These are phyloP conservation scores for Synergus japonicus DNA, from an alignment of 2,888 invertebrate genomes.

Conservation along the genomic window DNA sequence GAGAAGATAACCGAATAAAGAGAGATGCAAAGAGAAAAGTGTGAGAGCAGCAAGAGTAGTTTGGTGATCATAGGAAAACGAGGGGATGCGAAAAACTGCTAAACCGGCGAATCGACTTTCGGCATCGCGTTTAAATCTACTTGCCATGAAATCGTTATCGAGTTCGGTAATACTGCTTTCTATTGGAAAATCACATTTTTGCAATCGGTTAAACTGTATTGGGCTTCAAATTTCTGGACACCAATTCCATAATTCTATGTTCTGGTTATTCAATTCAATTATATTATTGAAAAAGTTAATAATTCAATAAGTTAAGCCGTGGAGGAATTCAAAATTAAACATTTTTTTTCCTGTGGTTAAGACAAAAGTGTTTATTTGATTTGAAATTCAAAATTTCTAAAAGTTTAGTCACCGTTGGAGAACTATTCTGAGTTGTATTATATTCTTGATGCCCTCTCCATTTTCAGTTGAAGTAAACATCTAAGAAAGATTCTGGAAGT, in stretches of 20 bases:
- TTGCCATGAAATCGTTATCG: conserved; percentile 55
- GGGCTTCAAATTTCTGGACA: not conserved
- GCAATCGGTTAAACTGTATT: not conserved
- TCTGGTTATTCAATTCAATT: too few relatives aligned
- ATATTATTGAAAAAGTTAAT: too few relatives aligned
- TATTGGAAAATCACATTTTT: not conserved
- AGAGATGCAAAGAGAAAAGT: not conserved
- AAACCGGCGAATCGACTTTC: conserved; percentile 44
- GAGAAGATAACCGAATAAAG: not conserved
- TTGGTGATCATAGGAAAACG: conserved; percentile 24
- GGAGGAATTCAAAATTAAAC: too few relatives aligned
- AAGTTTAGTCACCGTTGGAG: too few relatives aligned
- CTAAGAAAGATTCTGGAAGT: conserved; percentile 37
- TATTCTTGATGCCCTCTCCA: conserved; percentile 55
- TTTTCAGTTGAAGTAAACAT: conserved; percentile 59
- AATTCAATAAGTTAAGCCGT: too few relatives aligned
- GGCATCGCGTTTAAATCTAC: conserved; percentile 52
- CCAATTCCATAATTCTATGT: too few relatives aligned
- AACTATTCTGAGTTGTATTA: conserved; percentile 52
- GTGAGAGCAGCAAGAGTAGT: not conserved
- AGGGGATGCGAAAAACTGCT: conserved; percentile 45
- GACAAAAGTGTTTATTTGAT: too few relatives aligned
- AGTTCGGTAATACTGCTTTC: conserved; percentile 40
- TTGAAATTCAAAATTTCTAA: too few relatives aligned
- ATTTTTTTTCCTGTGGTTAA: too few relatives aligned